These are phyloP conservation scores for Conomelus anceps DNA, from an alignment of 2,888 invertebrate genomes.

Conservation along the genomic window DNA sequence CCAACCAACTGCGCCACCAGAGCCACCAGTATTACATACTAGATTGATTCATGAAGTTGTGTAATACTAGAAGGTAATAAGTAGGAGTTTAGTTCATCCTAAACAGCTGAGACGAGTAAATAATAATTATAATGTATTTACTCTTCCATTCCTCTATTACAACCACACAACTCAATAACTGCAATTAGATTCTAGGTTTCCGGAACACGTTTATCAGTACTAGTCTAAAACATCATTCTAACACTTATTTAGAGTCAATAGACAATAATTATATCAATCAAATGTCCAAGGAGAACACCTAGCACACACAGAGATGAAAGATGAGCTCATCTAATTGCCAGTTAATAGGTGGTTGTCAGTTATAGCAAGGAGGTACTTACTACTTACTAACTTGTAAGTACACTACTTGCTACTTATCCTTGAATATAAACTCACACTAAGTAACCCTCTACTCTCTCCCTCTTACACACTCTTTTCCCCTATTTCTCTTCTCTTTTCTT, in stretches of 20 bases:
- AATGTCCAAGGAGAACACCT: neutral
- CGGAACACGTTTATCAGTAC: neutral
- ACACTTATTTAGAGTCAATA: neutral
- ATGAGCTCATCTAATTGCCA: neutral
- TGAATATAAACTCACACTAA: neutral
- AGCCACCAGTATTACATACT: no score
- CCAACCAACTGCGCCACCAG: no score
- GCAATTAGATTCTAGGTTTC: neutral
- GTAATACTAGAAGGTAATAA: no score
- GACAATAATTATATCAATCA: slow-evolving; percentile 1
- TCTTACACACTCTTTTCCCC: no score
- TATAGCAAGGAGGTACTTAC: neutral
- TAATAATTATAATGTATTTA: no score
- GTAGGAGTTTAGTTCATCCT: no score
- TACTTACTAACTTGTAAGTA: neutral
- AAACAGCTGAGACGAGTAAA: no score
- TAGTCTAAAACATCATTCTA: neutral
- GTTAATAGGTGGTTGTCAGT: neutral
- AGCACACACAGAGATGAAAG: neutral
- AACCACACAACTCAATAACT: no score
- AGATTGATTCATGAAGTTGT: no score
- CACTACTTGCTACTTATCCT: neutral
- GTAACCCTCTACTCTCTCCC: neutral
- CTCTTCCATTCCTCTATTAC: no score
- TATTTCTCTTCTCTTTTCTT: no score